Evolutionary conservation across 2,888 invertebrate genomes (phyloP), one percentile per base, ranked within the genome.

Genomic region (Tyria jacobaeae): DNA sequence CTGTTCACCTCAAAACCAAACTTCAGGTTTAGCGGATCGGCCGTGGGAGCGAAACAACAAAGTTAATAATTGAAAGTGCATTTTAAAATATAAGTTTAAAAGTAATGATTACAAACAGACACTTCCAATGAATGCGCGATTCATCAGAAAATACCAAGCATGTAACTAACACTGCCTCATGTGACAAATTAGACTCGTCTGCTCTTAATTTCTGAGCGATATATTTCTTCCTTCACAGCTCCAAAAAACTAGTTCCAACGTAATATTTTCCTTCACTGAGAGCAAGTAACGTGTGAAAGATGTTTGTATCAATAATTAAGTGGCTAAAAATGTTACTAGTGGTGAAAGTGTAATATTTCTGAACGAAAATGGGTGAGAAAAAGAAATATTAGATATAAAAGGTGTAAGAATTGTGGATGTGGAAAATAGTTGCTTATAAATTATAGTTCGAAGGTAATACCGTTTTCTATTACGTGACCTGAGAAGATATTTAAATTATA

Each of bases 221-320:
- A 61, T 51, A 56, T 60, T 60, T 60, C 57, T 39, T 21, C 48
- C 44, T 64, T 48, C 50, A 37, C 59, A 37, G 21, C 65, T 31
- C 35, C 51, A 15, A 37, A 51, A 52, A 56, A 56, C 66, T 54
- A 62, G 51, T 61, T 58, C 31, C 21, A 39, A 52, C 60, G 35
- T 62, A 59, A 52, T 54, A 58, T 52, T 60, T 62, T 60, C 47
- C 60, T 64, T 64, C 61, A 17, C 27, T 54, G 14, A 51, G 48
- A 39, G 35, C 50, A 64, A 64, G 62, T 41, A 57, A 56, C 51
- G 25, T 24, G 27, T 58, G 21, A 25, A 41, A 55, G 48, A 54
- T 54, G 25, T 59, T 62, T 62, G 48, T 61, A 65, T 62, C 52
- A 57, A 62, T 76, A 78, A 73, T 73, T 72, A 62, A 63, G 56